These are phyloP conservation scores for Porites lutea DNA, from an alignment of 64 coral and sea anemone species.

Conservation along the genomic window DNA sequence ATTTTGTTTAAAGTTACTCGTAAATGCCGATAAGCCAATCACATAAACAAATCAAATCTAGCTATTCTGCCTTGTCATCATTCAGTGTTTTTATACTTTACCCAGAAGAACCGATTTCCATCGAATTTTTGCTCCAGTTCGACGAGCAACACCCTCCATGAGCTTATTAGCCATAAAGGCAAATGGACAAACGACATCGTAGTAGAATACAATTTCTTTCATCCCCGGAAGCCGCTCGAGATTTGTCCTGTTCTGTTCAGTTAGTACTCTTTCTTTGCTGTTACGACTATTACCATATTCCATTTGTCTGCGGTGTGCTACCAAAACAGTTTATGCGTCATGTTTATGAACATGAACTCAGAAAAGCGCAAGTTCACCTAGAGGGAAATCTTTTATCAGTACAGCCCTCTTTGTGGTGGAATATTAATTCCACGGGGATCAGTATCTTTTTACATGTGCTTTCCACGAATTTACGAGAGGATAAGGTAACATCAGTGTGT, in stretches of 20 bases:
- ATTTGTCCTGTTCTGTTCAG: neutral
- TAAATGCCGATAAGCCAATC: too few species aligned
- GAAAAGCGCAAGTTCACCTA: too few species aligned
- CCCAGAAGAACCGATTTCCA: slow-evolving; percentile 89
- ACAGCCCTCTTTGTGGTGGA: neutral
- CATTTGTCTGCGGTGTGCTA: too few species aligned
- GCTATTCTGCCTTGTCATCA: too few species aligned
- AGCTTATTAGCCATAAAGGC: slow-evolving; percentile 84
- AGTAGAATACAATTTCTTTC: slow-evolving; percentile 19
- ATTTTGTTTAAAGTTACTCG: too few species aligned
- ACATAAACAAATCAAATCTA: too few species aligned
- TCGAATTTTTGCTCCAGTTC: slow-evolving; percentile 1
- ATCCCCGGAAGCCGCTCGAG: neutral
- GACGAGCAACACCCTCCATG: slow-evolving; percentile 75
- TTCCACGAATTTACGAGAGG: neutral
- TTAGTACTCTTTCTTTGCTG: neutral
- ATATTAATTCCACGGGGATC: neutral
- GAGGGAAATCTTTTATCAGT: neutral
- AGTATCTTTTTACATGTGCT: neutral
- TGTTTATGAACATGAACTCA: too few species aligned
- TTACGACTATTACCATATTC: neutral
- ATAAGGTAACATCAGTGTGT: neutral
- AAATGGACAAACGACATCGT: slow-evolving; percentile 97
- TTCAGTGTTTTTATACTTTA: slow-evolving; percentile 20
- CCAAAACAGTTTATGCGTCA: too few species aligned